phyloP scores from a whole-genome alignment of 1,140 invertebrate species.

The Drosophila bipectinata region DNA sequence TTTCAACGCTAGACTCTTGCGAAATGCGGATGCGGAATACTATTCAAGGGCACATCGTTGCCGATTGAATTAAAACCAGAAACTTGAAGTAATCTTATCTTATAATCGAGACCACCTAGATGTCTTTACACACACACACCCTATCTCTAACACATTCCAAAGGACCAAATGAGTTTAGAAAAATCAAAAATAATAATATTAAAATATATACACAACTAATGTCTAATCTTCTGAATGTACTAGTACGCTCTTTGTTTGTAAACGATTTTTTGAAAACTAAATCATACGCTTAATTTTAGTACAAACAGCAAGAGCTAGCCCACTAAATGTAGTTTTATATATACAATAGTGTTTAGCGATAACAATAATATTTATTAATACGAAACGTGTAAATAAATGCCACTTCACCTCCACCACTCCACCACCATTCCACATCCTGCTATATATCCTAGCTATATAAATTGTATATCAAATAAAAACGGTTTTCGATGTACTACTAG shows the following conservation, averaged over 20 bases:
- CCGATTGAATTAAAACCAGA: conserved; percentile 5
- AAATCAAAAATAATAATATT: conserved; percentile 14
- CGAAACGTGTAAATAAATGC: conserved; percentile 45
- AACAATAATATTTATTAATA: conserved; percentile 51
- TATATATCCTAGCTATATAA: conserved; percentile 45
- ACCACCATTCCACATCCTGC: conserved; percentile 18
- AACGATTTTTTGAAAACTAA: conserved; percentile 26
- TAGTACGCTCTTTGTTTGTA: conserved; percentile 21
- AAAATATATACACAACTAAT: not conserved
- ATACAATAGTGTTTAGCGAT: conserved; percentile 44
- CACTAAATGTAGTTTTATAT: conserved; percentile 59
- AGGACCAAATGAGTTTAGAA: conserved; percentile 58
- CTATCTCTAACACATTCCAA: conserved; percentile 70
- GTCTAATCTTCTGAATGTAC: conserved; percentile 28
- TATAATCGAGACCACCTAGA: conserved; percentile 54
- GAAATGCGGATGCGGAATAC: conserved; percentile 29
- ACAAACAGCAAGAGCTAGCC: conserved; percentile 70
- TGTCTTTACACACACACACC: conserved; percentile 25
- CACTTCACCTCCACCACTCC: not conserved
- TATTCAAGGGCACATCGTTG: conserved; percentile 35
- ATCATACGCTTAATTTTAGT: conserved; percentile 78
- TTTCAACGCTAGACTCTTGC: conserved; percentile 7
- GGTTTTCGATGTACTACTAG: conserved; percentile 22
- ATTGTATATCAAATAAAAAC: conserved; percentile 43
- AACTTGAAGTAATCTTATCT: conserved; percentile 20